Evolutionary conservation across 2,888 invertebrate species (phyloP).

Genomic region (Parascotia fuliginaria): DNA sequence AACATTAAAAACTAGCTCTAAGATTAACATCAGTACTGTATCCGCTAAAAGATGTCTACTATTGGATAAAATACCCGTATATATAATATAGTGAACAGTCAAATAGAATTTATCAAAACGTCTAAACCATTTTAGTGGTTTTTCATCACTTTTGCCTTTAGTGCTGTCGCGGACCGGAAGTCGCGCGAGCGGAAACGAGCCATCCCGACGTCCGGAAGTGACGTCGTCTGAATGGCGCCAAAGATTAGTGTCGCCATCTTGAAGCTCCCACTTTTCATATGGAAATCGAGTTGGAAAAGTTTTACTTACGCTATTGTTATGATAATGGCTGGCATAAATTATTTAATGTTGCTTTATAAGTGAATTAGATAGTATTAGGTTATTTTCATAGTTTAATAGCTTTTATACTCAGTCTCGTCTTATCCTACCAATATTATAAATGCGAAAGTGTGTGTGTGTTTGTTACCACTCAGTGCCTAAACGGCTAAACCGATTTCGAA

Average conservation of each 20-base stretch:
- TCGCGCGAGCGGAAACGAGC: slow-evolving; percentile 52
- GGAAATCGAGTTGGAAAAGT: slow-evolving; percentile 34
- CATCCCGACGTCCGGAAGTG: slow-evolving; percentile 58
- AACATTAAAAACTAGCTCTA: no score
- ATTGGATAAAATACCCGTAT: no score
- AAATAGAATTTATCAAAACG: slow-evolving; percentile 6
- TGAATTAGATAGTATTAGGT: no score
- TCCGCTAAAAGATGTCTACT: no score
- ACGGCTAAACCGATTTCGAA: no score
- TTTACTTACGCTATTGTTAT: slow-evolving; percentile 27
- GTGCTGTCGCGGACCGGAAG: slow-evolving; percentile 52
- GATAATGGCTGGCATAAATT: background rate
- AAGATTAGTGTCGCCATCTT: slow-evolving; percentile 42
- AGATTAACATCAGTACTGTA: no score
- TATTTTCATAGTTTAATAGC: no score
- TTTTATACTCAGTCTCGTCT: no score
- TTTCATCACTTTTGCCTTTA: slow-evolving; percentile 32
- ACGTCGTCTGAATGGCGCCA: slow-evolving; percentile 63
- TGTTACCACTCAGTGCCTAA: no score
- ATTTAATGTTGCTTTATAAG: background rate
- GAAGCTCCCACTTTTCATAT: slow-evolving; percentile 39
- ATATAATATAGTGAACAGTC: background rate
- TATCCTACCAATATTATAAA: no score
- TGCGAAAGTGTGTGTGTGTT: no score
- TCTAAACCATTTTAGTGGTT: slow-evolving; percentile 25